Base-by-base conservation (phyloP, 2,113 vertebrate species). In the Thomomys bottae region DNA sequence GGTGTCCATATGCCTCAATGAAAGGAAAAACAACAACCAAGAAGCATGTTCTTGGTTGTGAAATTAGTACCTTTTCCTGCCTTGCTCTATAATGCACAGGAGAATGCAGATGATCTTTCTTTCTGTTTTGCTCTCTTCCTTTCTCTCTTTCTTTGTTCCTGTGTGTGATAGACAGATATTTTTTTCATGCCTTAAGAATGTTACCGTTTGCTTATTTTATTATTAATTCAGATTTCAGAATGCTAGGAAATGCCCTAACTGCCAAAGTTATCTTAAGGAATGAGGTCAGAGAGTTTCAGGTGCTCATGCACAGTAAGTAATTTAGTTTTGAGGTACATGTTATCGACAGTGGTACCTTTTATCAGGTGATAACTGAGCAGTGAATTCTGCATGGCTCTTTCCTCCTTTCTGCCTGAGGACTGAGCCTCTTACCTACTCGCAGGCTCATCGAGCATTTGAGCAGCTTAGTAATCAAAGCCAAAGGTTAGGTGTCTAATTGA, bases 401-500 rank as follows among this genome's bases (percentile, higher is more conserved):
- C 30, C 54, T 82, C 15, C 6, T 20, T 0, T 34, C 15, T 76
- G 28, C 12, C 42, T 26, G 59, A 63, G n/a, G 34, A 91, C 28
- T 85, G 32, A 34, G 36, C 57, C 6, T 11, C 34, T 84, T 63
- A 68, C 78, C 32, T 59, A n/a, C 54, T 10, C 3, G 34, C 36
- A 84, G 71, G 23, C 21, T 49, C 80, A 26, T 64, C 1, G 17
- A 96, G 40, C 36, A 36, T 89, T 72, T 88, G 42, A 84, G 94
- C 79, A 88, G 28, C 1, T 94, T 42, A 70, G 32, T 93, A 95
- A 92, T 61, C 93, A 95, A 91, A 88, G 24, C 73, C 80, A 89
- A 32, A 87, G 75, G 61, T 85, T 94, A 72, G 84, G 91, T 96
- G 95, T 89, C 90, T 95, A 61, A 59, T 57, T 82, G 72, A 95